Base-by-base conservation (phyloP, 2,113 vertebrate genomes). In the Neolamprologus modestus region DNA sequence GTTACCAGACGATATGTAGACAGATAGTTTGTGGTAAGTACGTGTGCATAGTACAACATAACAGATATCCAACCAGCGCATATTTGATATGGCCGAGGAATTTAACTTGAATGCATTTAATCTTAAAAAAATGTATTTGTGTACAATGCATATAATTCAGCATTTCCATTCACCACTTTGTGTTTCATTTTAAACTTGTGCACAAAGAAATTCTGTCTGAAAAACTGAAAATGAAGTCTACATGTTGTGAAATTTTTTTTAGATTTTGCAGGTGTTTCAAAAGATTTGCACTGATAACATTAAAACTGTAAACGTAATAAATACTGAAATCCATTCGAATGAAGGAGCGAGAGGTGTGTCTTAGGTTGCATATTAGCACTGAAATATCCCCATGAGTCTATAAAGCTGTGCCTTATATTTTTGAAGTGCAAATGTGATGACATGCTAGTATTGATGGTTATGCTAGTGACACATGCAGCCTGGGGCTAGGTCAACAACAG, bases 371-470 rank as follows among this genome's bases (percentile, higher is more conserved):
- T 37, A 47, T 84, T 82, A 63, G 83, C 11, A 26, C 84, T 63
- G 45, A 84, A 42, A 53, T 66, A 78, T 17, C 4, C 28, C 82
- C 89, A 50, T 35, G 35, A 91, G 85, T 90, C 84, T 81, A 82
- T 87, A 24, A 89, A 91, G 88, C 82, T 71, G 53, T 12, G 84
- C 9, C 73, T 93, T 61, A 40, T 85, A 84, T 89, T 92, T 97
- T 96, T 96, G 92, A 96, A 95, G 96, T 96, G 95, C 91, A 96
- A 96, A 97, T 96, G 90, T 73, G 89, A 87, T 93, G 94, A 87
- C 90, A 89, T 53, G 88, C 59, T 61, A 40, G 84, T 86, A 93
- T 95, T 95, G 95, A 95, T 85, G 96, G 94, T 94, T 87, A 28
- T 63, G 92, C 93, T 81, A 66, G 90, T 96, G 96, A 96, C 96